phyloP scores from a whole-genome alignment of 2,797 vertebrate genomes.

The Chaenodraco wilsoni region DNA sequence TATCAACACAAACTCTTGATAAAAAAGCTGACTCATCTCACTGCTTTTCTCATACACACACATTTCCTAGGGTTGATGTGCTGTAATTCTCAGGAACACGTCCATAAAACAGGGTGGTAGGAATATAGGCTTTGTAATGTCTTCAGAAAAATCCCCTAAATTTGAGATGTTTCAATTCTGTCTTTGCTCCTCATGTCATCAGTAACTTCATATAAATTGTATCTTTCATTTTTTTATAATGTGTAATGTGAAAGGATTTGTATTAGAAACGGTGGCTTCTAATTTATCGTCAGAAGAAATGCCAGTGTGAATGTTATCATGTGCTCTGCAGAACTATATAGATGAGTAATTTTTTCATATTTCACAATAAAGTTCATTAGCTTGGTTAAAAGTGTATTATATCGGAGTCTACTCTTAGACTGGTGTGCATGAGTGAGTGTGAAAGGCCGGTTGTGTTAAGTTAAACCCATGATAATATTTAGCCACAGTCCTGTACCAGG shows the following conservation, averaged over 20 bases:
- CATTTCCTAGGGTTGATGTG: not conserved
- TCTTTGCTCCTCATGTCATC: not conserved
- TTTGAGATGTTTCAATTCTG: not conserved
- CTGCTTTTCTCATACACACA: not conserved
- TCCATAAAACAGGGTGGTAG: not conserved
- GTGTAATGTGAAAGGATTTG: not conserved
- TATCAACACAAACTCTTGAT: constrained; percentile 3
- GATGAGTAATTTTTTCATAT: constrained; percentile 1
- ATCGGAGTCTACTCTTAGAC: not conserved
- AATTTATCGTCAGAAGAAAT: not conserved
- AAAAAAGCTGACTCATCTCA: constrained; percentile 9
- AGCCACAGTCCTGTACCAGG: not conserved
- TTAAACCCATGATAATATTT: constrained; percentile 23
- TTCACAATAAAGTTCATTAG: constrained; percentile 3
- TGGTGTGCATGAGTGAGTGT: constrained; percentile 1
- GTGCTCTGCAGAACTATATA: not conserved
- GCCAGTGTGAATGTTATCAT: not conserved
- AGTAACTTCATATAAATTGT: not conserved
- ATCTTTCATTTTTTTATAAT: not conserved
- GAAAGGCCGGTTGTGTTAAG: constrained; percentile 26
- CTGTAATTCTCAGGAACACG: not conserved
- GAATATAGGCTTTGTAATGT: not conserved
- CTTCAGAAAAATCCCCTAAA: not conserved
- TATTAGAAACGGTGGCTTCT: constrained; percentile 8
- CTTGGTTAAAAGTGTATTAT: not conserved